A percentile compares a stretch with the other conserved stretches of the same genome.
Evolutionary conservation across 2,113 vertebrate genomes (phyloP).

Genomic region (Oncorhynchus clarkii): DNA sequence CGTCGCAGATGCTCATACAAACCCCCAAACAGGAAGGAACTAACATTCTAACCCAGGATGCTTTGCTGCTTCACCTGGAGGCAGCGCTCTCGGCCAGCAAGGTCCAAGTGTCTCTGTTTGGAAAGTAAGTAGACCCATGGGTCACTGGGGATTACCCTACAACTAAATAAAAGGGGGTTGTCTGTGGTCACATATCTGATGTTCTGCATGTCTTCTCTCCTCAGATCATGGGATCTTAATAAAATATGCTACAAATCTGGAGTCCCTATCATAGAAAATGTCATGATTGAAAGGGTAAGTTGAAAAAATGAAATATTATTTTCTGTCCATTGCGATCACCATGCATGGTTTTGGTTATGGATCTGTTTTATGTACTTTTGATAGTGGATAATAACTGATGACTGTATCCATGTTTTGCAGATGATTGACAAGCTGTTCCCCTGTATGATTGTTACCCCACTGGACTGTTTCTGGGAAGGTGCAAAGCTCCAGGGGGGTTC

Average conservation of each 20-base stretch:
- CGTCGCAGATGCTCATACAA: slow-evolving; percentile 96
- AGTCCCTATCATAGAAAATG: slow-evolving; percentile 95
- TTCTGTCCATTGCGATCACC: not conserved
- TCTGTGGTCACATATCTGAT: not conserved
- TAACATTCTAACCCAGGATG: slow-evolving; percentile 88
- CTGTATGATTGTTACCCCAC: slow-evolving; percentile 94
- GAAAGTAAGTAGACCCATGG: slow-evolving; percentile 85
- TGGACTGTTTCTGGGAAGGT: slow-evolving; percentile 99
- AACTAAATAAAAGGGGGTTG: not conserved
- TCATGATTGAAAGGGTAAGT: slow-evolving; percentile 97
- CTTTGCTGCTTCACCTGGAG: slow-evolving; percentile 91
- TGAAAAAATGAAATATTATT: not conserved
- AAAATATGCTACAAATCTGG: slow-evolving; percentile 99
- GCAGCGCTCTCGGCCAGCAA: slow-evolving; percentile 92
- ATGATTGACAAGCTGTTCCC: slow-evolving; percentile 99
- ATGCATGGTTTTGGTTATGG: not conserved
- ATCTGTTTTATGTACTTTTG: not conserved
- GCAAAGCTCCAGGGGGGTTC: slow-evolving; percentile 97
- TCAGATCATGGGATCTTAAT: slow-evolving; percentile 96
- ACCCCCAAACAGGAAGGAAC: slow-evolving; percentile 87
- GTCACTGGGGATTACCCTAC: not conserved
- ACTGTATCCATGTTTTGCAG: slow-evolving; percentile 61
- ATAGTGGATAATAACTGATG: not conserved
- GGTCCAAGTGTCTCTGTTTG: slow-evolving; percentile 94
- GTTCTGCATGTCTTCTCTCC: slow-evolving; percentile 18